Evolutionary conservation across 2,113 vertebrate genomes (phyloP).

Genomic region (Ictidomys tridecemlineatus): DNA sequence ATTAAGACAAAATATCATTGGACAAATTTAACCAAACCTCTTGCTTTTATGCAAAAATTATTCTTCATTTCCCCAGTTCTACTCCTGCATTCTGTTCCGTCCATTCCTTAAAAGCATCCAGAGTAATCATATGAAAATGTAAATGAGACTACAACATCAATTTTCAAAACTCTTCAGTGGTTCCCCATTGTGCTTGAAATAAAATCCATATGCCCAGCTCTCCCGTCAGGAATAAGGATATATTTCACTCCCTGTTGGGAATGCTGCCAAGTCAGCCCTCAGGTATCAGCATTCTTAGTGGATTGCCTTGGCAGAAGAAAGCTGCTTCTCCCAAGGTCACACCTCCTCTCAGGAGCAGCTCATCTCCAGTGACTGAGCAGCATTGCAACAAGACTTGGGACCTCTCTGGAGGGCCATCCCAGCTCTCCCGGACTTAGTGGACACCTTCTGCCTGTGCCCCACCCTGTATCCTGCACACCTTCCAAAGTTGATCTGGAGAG

Average conservation of each 20-base stretch:
- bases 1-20: not conserved
- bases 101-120: not conserved
- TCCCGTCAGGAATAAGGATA: constrained; percentile 19
- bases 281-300: not conserved
- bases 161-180: constrained; percentile 22
- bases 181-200: constrained; percentile 47
- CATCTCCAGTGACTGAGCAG: not conserved
- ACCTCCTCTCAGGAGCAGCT: not conserved
- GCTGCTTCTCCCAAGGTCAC: not conserved
- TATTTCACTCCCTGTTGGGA: constrained; percentile 9
- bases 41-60: not conserved
- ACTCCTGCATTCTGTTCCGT: not conserved
- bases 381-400: not conserved
- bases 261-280: not conserved
- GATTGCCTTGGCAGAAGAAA: not conserved
- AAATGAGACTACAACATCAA: constrained; percentile 6
- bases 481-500: not conserved
- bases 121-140: constrained; percentile 22
- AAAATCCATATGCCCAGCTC: constrained; percentile 23
- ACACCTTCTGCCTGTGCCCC: not conserved
- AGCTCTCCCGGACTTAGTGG: not conserved
- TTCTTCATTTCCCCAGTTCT: not conserved
- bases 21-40: not conserved
- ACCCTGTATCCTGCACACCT: not conserved
- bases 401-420: no score